phyloP scores from a whole-genome alignment of 2,888 invertebrate genomes.

The Volucella inflata region DNA sequence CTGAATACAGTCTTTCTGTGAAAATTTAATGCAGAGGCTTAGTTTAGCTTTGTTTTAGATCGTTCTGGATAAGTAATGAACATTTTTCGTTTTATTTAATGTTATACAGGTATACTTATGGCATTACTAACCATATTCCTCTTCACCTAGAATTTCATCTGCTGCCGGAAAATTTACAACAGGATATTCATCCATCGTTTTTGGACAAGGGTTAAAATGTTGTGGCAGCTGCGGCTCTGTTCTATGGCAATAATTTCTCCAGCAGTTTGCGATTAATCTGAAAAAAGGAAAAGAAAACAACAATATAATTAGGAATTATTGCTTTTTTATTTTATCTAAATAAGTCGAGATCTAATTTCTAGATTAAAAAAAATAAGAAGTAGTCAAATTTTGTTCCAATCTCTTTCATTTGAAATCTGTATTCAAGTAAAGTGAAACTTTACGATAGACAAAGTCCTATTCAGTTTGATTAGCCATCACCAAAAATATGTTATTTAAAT shows the following conservation, averaged over 20 bases:
- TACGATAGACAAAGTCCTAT: no score
- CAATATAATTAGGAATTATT: no score
- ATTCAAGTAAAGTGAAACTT: no score
- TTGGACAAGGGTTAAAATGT: conserved; percentile 35
- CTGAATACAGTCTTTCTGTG: conserved; percentile 88
- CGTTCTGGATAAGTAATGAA: conserved; percentile 62
- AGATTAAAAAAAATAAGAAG: no score
- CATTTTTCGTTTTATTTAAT: conserved; percentile 37
- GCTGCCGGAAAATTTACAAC: conserved; percentile 76
- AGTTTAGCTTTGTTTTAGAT: conserved; percentile 35
- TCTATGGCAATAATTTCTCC: conserved; percentile 57
- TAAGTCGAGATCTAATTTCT: no score
- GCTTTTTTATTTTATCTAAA: no score
- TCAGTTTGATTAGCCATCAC: no score
- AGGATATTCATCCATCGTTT: conserved; percentile 78
- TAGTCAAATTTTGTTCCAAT: no score
- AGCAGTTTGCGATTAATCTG: conserved; percentile 48
- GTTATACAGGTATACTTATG: not conserved
- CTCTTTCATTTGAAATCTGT: no score
- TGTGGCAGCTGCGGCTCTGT: conserved; percentile 36
- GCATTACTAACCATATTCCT: conserved; percentile 81
- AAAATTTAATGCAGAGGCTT: conserved; percentile 51
- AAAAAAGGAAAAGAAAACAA: conserved; percentile 50
- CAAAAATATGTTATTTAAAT: no score
- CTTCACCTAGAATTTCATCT: conserved; percentile 79